These are phyloP conservation scores for Heliconius congener DNA, from an alignment of 1,140 invertebrate genomes.

Conservation along the genomic window DNA sequence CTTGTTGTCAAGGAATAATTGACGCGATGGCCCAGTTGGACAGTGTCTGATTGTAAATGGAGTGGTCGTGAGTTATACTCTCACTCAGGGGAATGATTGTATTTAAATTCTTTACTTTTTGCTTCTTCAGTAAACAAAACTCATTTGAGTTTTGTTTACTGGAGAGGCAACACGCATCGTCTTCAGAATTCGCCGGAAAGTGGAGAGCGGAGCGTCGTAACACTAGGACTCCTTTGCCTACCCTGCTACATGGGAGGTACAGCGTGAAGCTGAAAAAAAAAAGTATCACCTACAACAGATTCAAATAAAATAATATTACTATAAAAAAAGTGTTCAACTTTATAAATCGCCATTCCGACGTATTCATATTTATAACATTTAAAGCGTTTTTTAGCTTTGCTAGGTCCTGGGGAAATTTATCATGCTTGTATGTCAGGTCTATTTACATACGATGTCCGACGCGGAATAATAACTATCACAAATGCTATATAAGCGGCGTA, in stretches of 20 bases:
- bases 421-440: background rate
- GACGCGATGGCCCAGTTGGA: background rate
- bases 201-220: no score
- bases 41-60: background rate
- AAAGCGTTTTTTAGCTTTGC: background rate
- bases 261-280: no score
- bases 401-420: constrained; percentile 1
- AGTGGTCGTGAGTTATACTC: background rate
- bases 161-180: background rate
- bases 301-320: background rate
- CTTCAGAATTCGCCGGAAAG: no score
- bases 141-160: background rate
- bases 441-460: background rate
- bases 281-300: background rate
- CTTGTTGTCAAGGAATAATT: no score
- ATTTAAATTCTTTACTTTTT: no score
- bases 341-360: background rate
- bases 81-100: background rate
- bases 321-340: background rate
- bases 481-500: background rate
- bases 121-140: no score
- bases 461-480: background rate
- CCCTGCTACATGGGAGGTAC: no score
- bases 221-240: no score
- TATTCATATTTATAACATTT: background rate